Evolutionary conservation across 2,113 vertebrate genomes (phyloP).

Genomic region (Solea solea): DNA sequence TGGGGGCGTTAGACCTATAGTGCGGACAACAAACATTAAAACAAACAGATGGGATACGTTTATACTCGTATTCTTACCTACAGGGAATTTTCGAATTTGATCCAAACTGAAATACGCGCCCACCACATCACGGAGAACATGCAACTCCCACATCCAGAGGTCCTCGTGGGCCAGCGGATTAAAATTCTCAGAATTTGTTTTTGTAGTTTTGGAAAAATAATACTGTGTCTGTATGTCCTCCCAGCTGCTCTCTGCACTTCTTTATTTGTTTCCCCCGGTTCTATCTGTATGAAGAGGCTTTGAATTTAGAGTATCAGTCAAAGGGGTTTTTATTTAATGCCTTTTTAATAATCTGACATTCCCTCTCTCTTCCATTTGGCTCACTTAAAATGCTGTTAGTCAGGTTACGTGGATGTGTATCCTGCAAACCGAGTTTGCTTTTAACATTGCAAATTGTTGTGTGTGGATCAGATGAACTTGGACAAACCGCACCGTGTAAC

Average conservation of each 20-base stretch:
- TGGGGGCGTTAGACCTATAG: too few species aligned
- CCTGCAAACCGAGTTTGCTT: not conserved
- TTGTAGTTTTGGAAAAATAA: too few species aligned
- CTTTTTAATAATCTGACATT: constrained; percentile 12
- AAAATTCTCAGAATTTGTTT: not conserved
- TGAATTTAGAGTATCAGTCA: not conserved
- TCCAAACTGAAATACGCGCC: not conserved
- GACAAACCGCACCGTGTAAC: too few species aligned
- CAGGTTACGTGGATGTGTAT: not conserved
- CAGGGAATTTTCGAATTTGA: not conserved
- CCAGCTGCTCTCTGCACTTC: constrained; percentile 21
- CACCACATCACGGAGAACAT: too few species aligned
- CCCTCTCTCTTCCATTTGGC: not conserved
- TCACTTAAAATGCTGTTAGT: not conserved
- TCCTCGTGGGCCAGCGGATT: not conserved
- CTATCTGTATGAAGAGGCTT: not conserved
- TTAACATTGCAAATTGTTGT: not conserved
- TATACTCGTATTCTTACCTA: not conserved
- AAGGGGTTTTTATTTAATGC: constrained; percentile 18
- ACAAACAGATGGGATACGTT: not conserved
- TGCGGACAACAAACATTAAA: too few species aligned
- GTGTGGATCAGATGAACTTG: not conserved
- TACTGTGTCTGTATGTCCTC: not conserved
- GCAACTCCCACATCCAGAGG: too few species aligned
- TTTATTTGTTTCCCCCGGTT: constrained; percentile 3